Conservation (phyloP, 2,888 invertebrate genomes). For the Pseudanteris insignis region DNA sequence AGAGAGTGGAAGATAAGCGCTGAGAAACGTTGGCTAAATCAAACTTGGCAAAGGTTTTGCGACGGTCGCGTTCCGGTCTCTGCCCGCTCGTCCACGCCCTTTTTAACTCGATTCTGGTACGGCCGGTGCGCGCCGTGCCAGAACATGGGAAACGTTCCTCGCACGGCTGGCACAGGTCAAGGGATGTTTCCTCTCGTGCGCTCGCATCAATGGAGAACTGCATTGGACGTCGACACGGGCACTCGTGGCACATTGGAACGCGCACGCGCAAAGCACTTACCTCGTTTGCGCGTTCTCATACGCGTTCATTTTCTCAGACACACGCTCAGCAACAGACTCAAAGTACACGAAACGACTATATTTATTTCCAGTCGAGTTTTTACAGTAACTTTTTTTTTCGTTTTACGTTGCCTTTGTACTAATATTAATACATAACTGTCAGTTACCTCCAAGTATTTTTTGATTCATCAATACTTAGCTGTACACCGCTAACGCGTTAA, state of each 20-base stretch:
- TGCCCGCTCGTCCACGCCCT: not conserved
- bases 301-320: constrained; percentile 18
- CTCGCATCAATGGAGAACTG: too few species aligned
- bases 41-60: constrained; percentile 23
- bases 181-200: too few species aligned
- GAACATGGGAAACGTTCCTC: too few species aligned
- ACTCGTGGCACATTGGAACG: constrained; percentile 7
- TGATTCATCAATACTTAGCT: constrained; percentile 33
- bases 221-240: too few species aligned
- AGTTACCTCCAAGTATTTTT: constrained; percentile 37
- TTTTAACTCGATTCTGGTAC: too few species aligned
- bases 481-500: constrained; percentile 44
- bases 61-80: constrained; percentile 1
- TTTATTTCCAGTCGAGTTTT: constrained; percentile 49
- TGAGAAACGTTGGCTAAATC: constrained; percentile 2
- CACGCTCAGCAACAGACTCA: constrained; percentile 49
- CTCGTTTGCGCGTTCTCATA: constrained; percentile 11
- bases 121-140: too few species aligned
- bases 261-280: constrained; percentile 17
- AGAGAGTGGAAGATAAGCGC: constrained; percentile 29
- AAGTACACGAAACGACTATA: constrained; percentile 46
- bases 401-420: constrained; percentile 42
- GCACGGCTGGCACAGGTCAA: too few species aligned
- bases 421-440: constrained; percentile 37
- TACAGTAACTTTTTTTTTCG: constrained; percentile 42